A percentile compares a stretch with the other conserved stretches of the same genome.
These are phyloP conservation scores for Caloenas nicobarica DNA, from an alignment of 2,113 vertebrate species.

Conservation along the genomic window DNA sequence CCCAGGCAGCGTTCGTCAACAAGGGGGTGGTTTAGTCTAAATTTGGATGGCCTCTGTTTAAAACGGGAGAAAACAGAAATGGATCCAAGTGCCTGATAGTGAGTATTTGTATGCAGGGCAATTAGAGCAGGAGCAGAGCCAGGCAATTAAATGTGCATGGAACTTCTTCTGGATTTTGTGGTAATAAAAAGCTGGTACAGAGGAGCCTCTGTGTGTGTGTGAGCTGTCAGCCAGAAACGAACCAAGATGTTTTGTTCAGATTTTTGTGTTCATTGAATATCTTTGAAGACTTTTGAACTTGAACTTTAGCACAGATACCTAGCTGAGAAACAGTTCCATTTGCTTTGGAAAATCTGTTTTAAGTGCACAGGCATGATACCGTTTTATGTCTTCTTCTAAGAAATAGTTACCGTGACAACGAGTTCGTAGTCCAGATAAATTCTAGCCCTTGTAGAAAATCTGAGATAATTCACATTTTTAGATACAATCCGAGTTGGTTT, in stretches of 20 bases:
- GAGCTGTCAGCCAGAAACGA: conserved; percentile 30
- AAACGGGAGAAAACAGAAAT: conserved; percentile 57
- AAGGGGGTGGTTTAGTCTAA: conserved; percentile 66
- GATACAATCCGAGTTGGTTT: not conserved
- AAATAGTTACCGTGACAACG: not conserved
- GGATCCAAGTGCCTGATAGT: conserved; percentile 48
- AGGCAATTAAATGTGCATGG: conserved; percentile 39
- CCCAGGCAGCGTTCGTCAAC: conserved; percentile 56
- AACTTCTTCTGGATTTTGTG: conserved; percentile 23
- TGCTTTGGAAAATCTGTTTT: not conserved
- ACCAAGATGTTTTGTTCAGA: conserved; percentile 10
- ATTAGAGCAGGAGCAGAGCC: conserved; percentile 32
- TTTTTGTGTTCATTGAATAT: conserved; percentile 18
- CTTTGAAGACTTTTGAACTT: not conserved
- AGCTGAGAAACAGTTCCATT: conserved; percentile 1
- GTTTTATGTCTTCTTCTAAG: not conserved
- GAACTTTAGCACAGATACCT: not conserved
- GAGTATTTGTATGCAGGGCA: conserved; percentile 37
- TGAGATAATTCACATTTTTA: not conserved
- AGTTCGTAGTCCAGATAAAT: not conserved
- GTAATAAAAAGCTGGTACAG: conserved; percentile 50
- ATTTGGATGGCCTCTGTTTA: conserved; percentile 70
- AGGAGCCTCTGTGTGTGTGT: conserved; percentile 9
- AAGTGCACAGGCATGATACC: not conserved
- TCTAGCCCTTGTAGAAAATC: not conserved